Evolutionary conservation across 2,113 vertebrate genomes (phyloP), one percentile per base, ranked within the genome.

Genomic region (Dunckerocampus dactyliophorus): DNA sequence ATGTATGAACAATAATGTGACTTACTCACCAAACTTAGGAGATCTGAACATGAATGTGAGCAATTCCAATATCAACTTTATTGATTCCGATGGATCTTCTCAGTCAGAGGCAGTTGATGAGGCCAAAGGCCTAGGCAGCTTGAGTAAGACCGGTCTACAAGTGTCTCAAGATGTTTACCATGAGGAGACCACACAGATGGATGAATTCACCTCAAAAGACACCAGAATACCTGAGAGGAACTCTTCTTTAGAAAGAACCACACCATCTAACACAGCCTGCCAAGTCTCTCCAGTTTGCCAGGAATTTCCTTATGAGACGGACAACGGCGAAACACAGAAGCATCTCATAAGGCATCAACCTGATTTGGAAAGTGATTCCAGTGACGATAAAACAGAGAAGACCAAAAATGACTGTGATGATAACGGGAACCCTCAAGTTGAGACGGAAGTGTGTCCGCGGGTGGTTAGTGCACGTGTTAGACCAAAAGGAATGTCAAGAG

Each of bases 21-120:
- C 79, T 37, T 77, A 75, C 46, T 69, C 75, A 0, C 39, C 73
- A 3, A 78, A 71, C 7, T 31, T 72, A 19, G 81, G 65, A 63
- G 90, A 90, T 80, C 71, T 87, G 15, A 89, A 89, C 80, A 88
- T 86, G 72, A 89, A 90, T 65, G 71, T 81, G 28, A 84, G 79
- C 51, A 65, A 84, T 59, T 82, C 71, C 1, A 79, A 90, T 65
- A 89, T 89, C 69, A 59, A 75, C 65, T 90, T 90, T 39, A 89
- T 90, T 48, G 90, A 91, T 78, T 90, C 89, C 10, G 90, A 87
- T 46, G 76, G 82, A 22, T 91, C 90, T 9, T 66, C 82, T 21
- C 76, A 67, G 2, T 88, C 88, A 1, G 88, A 90, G 11, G 28
- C 47, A 24, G 62, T 15, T 0, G 77, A 84, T 39, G 58, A 47